Base-by-base conservation (phyloP, 2,888 invertebrate species). In the Lithophane semibrunnea region DNA sequence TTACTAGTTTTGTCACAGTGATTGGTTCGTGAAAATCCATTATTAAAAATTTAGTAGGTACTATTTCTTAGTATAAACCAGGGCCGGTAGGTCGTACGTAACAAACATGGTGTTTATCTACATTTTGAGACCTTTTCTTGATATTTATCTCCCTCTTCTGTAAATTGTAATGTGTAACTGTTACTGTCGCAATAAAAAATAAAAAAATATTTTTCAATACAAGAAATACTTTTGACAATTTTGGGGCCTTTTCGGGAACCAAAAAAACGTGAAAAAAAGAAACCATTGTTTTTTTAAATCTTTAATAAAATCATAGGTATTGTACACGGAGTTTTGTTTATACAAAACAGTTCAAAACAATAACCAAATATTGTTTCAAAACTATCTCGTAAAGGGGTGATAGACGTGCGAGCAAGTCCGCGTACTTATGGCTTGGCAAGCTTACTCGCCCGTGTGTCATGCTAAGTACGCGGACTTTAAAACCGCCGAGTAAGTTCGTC, bases 11-110 rank as follows among this genome's bases (percentile, higher is more conserved):
- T 21, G 93, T 90, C 64, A 94, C 91, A 44, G 95, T 94, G 60
- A 95, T 90, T 58, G 90, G 88, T 83, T 94, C 92, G 77, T 92
- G 90, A 68, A 93, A 79, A 88, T 94, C 93, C 94, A 95, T 94
- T 77, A 67, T 63, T 56, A 54, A 69, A 10, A 63, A 69, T 75
- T 70, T 66, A 37, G 37, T 37, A 37, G 0, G 29, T 3, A 77
- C 21, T 69, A 85, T 78, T 74, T 78, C 79, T 70, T 61, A 75
- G 60, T 44, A 16, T 61, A 29, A 16, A 72, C 18, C 16, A 68
- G 60, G 74, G 69, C 63, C 42, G 66, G 42, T 63, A 73, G 44
- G 16, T 63, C 18, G 21, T 66, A 49, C 37, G 21, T 63, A 44
- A 13, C 37, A 47, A 18, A 58, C 21, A 54, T 7, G 29, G 13